Base-by-base conservation (phyloP, 1,140 invertebrate species). In the Drosophila melanica region DNA sequence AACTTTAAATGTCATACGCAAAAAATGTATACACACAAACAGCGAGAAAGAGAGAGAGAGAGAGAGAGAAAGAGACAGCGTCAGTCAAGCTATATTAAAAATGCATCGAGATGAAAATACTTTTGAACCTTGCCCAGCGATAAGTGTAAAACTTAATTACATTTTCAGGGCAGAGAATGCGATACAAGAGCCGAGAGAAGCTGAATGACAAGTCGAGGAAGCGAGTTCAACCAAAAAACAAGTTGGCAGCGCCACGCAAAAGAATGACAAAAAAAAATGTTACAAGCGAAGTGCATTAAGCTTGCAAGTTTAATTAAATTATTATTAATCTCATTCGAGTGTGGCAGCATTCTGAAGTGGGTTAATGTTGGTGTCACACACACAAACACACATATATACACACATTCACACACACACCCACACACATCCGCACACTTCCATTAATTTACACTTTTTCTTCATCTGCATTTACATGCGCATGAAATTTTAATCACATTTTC, bases 141-240 rank as follows among this genome's bases (percentile, higher is more conserved):
- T 85, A 85, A 85, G 81, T 85, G 81, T 67, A 81, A 72, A 81
- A 81, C 78, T 75, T 85, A 87, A 87, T 85, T 85, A 81, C 86
- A 85, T 85, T 85, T 78, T 60, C 51, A 75, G 77, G 67, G 50
- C 65, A 51, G 47, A 54, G 39, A 67, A 71, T 35, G 44, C 35
- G 11, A 23, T 23, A 54, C n/a, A 16, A 27, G 45, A 53, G 41
- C 5, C 12, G 37, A 14, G 70, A 53, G 33, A 6, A 7, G 0
- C 18, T 14, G 20, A n/a, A 7, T 18, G 12, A 23, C 14, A 23
- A 27, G 10, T 55, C 11, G 41, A 39, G 16, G 41, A 37, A 14
- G 41, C 33, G 55, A 20, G 55, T 10, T 27, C 30, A 14, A 58
- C 53, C 70, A 53, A 66, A 60, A 62, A 39, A 16, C 35, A 47